phyloP scores from a whole-genome alignment of 2,113 vertebrate genomes.

The Sus scrofa region T2T-Sscrofa CM000828.6:62001501-62002000 shows the following conservation, averaged over 20 bases:
- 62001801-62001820: not conserved
- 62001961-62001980: not conserved
- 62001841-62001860: not conserved
- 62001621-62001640: not conserved
- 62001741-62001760: not conserved
- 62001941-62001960: not conserved
- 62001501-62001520: not conserved
- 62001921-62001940: not conserved
- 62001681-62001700: not conserved
- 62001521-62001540: constrained; percentile 23
- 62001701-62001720: not conserved
- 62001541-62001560: not conserved
- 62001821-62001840: not conserved
- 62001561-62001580: not conserved
- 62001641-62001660: not conserved
- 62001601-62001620: not conserved
- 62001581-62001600: not conserved
- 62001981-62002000: not conserved
- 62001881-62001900: not conserved
- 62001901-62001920: constrained; percentile 16
- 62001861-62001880: not conserved
- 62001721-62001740: not conserved
- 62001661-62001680: not conserved
- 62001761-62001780: not conserved
- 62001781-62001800: not conserved